Conservation (phyloP, 2,797 vertebrate species). For the Macroramphosus scolopax region DNA sequence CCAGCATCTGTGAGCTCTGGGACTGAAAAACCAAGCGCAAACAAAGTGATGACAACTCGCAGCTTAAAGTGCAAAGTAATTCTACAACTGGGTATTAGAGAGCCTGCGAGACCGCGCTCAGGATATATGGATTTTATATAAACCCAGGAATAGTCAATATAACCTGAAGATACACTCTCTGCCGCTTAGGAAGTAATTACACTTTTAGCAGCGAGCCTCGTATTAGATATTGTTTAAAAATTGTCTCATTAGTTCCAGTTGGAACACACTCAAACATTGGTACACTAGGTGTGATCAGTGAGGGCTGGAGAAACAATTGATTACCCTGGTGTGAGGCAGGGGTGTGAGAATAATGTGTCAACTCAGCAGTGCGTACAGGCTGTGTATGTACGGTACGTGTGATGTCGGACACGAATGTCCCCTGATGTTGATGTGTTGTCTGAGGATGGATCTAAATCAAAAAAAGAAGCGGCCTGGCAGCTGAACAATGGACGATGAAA, state of each 20-base stretch:
- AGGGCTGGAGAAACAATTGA: too few relatives aligned
- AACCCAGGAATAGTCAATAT: conserved; percentile 32
- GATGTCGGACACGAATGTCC: too few relatives aligned
- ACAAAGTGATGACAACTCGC: conserved; percentile 53
- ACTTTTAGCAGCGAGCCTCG: conserved; percentile 13
- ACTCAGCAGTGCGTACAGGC: too few relatives aligned
- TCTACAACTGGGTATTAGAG: conserved; percentile 36
- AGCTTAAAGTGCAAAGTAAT: conserved; percentile 49
- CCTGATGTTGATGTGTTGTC: neutral
- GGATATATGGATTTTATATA: conserved; percentile 53
- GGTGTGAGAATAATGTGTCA: conserved; percentile 6
- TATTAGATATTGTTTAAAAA: conserved; percentile 9
- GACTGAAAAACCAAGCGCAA: conserved; percentile 31
- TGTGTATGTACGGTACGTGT: too few relatives aligned
- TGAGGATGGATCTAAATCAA: neutral
- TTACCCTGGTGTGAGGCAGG: conserved; percentile 8
- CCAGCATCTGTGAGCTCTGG: conserved; percentile 33
- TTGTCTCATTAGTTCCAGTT: too few relatives aligned
- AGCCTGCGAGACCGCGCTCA: conserved; percentile 3
- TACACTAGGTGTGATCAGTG: too few relatives aligned
- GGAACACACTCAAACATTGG: conserved; percentile 10
- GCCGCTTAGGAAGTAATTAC: conserved; percentile 23
- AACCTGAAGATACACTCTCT: conserved; percentile 27
- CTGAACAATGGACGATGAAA: conserved; percentile 24
- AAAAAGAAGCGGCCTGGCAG: conserved; percentile 6